Evolutionary conservation across 2,797 vertebrate genomes (phyloP), one percentile per base, ranked within the genome.

Genomic region (Sebastes matsubarae): DNA sequence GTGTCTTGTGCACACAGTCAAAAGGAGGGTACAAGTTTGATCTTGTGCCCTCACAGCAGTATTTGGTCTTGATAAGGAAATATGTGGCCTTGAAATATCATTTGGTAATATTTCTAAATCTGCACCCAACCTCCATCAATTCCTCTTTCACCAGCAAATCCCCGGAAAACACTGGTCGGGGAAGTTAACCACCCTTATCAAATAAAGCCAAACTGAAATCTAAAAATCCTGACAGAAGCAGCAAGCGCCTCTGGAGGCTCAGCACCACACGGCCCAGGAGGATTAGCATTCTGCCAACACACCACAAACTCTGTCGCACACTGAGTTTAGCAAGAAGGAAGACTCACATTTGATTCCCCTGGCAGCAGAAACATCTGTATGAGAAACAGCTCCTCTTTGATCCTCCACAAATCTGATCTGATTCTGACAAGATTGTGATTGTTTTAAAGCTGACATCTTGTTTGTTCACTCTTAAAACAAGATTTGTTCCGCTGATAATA

Each of bases 281-380:
- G 72, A 83, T 83, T 72, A 79, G 9, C 22, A 67, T 81, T 77
- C 59, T 61, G 74, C 73, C 82, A 70, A 36, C 52, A 72, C 54
- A 52, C 54, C 68, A 79, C 61, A 66, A 67, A 68, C 32, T 57
- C 63, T 76, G 57, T 64, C 64, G 22, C 55, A 61, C 50, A 32
- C 36, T 7, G 69, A 73, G 52, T 58, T 61, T 12, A 72, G 58
- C 68, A 24, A 29, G 42, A 57, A 25, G 2, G 30, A 59, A n/a
- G 5, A 69, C 36, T 55, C 24, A 59, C 22, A 55, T 71, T 30
- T 59, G 30, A 84, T 65, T 65, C 70, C 66, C 64, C 72, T 57
- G 70, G 6, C 54, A 55, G 72, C 72, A 20, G 14, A 79, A 66
- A 79, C 5, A 1, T 64, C 36, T 68, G 30, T 1, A 8, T 64